A percentile compares a stretch with the other conserved stretches of the same genome.
phyloP scores from a whole-genome alignment of 2,888 invertebrate species.

The Linnaemya vulpina region DNA sequence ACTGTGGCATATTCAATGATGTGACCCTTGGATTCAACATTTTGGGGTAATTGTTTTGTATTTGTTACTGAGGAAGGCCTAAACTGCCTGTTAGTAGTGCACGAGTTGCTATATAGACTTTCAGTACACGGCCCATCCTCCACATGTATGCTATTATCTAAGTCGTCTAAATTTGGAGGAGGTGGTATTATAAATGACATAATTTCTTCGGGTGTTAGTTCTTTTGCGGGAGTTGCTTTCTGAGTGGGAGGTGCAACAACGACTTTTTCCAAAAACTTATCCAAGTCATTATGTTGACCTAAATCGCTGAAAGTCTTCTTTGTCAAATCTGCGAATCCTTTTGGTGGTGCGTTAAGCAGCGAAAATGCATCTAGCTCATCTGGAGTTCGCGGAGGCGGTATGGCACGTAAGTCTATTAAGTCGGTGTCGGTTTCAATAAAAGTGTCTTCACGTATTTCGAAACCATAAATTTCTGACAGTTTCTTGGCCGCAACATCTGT shows the following conservation, averaged over 20 bases:
- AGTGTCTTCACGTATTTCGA: constrained; percentile 83
- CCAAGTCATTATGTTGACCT: constrained; percentile 85
- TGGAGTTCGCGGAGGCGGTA: constrained; percentile 93
- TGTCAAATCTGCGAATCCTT: constrained; percentile 88
- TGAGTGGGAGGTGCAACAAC: constrained; percentile 90
- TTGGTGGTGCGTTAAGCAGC: constrained; percentile 89
- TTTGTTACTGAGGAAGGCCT: constrained; percentile 20
- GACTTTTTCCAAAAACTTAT: constrained; percentile 92
- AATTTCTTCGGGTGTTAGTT: constrained; percentile 91
- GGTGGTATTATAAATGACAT: constrained; percentile 93
- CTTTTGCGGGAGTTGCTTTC: constrained; percentile 89
- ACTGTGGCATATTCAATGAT: constrained; percentile 89
- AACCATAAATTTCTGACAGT: constrained; percentile 82
- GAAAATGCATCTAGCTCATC: constrained; percentile 90
- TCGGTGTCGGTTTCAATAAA: constrained; percentile 89
- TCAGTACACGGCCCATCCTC: constrained; percentile 74
- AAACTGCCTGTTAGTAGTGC: constrained; percentile 72
- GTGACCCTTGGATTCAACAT: constrained; percentile 78
- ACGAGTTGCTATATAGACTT: constrained; percentile 84
- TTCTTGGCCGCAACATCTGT: constrained; percentile 82
- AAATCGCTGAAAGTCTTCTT: constrained; percentile 58
- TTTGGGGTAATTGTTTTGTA: constrained; percentile 46
- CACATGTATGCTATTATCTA: constrained; percentile 57
- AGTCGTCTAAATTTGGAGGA: constrained; percentile 86
- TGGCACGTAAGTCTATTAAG: constrained; percentile 93